Conservation (phyloP, 92 coral and sea anemone species). For the Actinernus sp. region DNA sequence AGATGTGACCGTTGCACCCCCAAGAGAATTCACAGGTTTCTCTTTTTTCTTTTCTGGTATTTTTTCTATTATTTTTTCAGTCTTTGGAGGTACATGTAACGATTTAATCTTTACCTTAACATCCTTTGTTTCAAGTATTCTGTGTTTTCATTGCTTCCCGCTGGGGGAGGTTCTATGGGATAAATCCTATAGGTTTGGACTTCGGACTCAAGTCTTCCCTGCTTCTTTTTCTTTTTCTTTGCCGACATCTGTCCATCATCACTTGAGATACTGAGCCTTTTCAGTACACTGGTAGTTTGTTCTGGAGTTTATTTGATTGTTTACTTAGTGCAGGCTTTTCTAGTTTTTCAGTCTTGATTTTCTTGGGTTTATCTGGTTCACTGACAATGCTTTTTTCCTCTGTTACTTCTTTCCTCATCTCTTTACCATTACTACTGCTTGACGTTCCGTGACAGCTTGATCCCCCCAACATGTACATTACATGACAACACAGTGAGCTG, state of each 20-base stretch:
- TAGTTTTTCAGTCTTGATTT: conserved; percentile 50
- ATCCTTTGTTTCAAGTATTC: conserved; percentile 73
- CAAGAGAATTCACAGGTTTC: not conserved
- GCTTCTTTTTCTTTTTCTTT: conserved; percentile 65
- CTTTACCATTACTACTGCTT: conserved; percentile 17
- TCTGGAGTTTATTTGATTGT: not conserved
- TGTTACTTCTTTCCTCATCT: conserved; percentile 30
- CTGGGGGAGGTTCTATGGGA: conserved; percentile 47
- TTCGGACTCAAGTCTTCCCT: conserved; percentile 16
- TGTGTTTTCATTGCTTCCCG: conserved; percentile 60
- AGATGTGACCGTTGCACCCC: not conserved
- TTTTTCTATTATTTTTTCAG: conserved; percentile 19
- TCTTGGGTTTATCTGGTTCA: conserved; percentile 71
- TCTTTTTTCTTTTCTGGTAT: conserved; percentile 21
- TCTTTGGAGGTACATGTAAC: conserved; percentile 40
- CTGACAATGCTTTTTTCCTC: conserved; percentile 16
- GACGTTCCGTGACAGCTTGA: not conserved
- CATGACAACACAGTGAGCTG: too few species aligned
- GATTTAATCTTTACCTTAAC: conserved; percentile 88
- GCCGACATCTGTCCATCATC: conserved; percentile 20
- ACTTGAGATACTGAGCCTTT: conserved; percentile 18
- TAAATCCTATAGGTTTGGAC: conserved; percentile 61
- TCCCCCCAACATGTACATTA: too few species aligned
- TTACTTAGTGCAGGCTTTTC: conserved; percentile 9
- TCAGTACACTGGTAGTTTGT: not conserved